A percentile compares a stretch with the other conserved stretches of the same genome.
These are phyloP conservation scores for Xenotilapia leptura DNA, from an alignment of 2,113 vertebrate species.

Conservation along the genomic window DNA sequence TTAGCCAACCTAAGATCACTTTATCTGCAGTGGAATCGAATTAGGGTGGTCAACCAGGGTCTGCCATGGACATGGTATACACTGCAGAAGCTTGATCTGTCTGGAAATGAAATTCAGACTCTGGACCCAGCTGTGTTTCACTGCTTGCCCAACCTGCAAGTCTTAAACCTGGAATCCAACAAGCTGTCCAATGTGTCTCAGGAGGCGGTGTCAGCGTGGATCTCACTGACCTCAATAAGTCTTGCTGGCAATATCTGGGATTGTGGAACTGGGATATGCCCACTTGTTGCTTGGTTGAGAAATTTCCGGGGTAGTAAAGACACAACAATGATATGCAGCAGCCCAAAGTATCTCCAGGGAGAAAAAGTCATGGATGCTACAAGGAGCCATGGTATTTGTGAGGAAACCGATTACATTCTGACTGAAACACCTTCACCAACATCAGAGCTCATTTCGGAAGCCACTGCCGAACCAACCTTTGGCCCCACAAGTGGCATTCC, in stretches of 20 bases:
- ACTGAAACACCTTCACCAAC: slow-evolving; percentile 64
- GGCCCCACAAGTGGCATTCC: slow-evolving; percentile 72
- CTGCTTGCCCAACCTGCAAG: slow-evolving; percentile 93
- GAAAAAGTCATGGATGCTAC: slow-evolving; percentile 94
- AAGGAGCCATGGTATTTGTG: slow-evolving; percentile 85
- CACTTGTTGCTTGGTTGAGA: slow-evolving; percentile 91
- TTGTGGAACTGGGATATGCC: slow-evolving; percentile 89
- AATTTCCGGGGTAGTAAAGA: slow-evolving; percentile 95
- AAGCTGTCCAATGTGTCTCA: slow-evolving; percentile 95
- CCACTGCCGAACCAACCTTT: slow-evolving; percentile 69
- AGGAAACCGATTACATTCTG: slow-evolving; percentile 71
- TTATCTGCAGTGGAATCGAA: slow-evolving; percentile 96
- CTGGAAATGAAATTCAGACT: slow-evolving; percentile 92
- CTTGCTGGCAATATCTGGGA: slow-evolving; percentile 97
- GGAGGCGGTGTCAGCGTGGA: slow-evolving; percentile 92
- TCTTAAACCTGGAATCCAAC: slow-evolving; percentile 96
- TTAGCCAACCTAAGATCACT: slow-evolving; percentile 92
- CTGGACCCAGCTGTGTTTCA: slow-evolving; percentile 93
- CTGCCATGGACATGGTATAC: slow-evolving; percentile 97
- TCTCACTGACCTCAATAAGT: slow-evolving; percentile 92
- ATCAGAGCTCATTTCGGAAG: slow-evolving; percentile 61
- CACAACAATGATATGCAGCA: slow-evolving; percentile 97
- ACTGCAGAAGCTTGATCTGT: slow-evolving; percentile 95
- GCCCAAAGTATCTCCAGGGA: slow-evolving; percentile 91
- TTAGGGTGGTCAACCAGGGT: slow-evolving; percentile 91